These are phyloP conservation scores for Hofmannophila pseudospretella DNA, from an alignment of 2,888 invertebrate genomes.

Conservation along the genomic window DNA sequence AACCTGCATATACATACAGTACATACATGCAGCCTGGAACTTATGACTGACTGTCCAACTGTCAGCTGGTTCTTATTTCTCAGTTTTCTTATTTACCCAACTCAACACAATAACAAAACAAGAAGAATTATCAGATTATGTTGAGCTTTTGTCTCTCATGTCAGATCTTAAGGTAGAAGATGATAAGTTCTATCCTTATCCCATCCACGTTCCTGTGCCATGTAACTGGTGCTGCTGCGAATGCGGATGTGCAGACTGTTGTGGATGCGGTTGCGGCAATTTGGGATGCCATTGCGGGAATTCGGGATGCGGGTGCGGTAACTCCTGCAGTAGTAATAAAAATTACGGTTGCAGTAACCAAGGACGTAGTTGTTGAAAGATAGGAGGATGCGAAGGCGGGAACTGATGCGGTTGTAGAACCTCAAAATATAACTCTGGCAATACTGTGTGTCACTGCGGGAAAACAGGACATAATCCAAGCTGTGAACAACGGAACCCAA, in stretches of 20 bases:
- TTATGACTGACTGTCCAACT: too few species aligned
- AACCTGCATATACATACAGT: background rate
- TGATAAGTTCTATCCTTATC: background rate
- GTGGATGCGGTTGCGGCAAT: background rate
- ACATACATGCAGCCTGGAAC: background rate
- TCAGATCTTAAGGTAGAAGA: too few species aligned
- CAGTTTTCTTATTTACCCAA: too few species aligned
- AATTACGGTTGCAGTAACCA: background rate
- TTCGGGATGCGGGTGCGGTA: background rate
- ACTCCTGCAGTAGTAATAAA: background rate
- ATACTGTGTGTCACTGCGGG: slow-evolving; percentile 8
- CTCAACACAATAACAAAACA: too few species aligned
- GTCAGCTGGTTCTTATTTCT: too few species aligned
- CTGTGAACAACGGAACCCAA: background rate
- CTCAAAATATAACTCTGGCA: background rate
- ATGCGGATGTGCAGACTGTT: background rate
- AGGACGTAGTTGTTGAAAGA: background rate
- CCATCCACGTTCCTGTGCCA: background rate
- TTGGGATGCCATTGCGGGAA: background rate
- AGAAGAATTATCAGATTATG: too few species aligned
- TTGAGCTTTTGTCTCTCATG: too few species aligned
- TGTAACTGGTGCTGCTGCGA: background rate
- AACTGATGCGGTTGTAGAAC: background rate
- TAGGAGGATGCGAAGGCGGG: too few species aligned
- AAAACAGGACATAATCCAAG: slow-evolving; percentile 6